A percentile compares a stretch with the other conserved stretches of the same genome.
These are phyloP conservation scores for Myiozetetes cayanensis DNA, from an alignment of 2,113 vertebrate species.

Conservation along the genomic window DNA sequence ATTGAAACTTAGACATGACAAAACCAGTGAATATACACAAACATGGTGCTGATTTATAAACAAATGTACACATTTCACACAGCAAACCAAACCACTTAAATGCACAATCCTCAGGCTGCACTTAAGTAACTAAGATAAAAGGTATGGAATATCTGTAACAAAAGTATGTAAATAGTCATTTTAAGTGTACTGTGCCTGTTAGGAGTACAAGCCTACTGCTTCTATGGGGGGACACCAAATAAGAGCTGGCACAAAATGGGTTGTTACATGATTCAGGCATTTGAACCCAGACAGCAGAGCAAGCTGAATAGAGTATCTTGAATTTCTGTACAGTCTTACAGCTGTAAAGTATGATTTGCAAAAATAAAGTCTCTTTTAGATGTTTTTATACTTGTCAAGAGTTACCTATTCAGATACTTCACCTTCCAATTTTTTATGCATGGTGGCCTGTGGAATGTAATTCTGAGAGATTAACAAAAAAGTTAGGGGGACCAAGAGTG, in stretches of 20 bases:
- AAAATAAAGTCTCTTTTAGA: neutral
- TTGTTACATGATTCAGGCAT: fast-evolving
- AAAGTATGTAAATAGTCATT: neutral
- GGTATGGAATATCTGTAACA: neutral
- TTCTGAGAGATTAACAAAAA: neutral
- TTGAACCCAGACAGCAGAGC: neutral
- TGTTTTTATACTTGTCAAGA: neutral
- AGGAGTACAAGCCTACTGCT: fast-evolving
- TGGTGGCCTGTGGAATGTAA: neutral
- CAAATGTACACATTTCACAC: slow-evolving; percentile 66
- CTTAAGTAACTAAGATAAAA: neutral
- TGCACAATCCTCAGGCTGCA: neutral
- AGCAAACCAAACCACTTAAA: slow-evolving; percentile 29
- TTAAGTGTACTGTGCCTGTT: neutral
- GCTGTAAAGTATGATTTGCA: neutral
- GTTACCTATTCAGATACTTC: neutral
- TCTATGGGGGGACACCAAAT: neutral
- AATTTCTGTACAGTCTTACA: neutral
- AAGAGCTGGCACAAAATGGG: neutral
- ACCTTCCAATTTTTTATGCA: neutral
- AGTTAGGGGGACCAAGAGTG: neutral
- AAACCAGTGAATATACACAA: neutral
- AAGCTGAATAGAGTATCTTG: neutral
- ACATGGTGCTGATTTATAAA: slow-evolving; percentile 40
- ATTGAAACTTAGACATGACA: neutral